Evolutionary conservation across 2,888 invertebrate species (phyloP), one percentile per base, ranked within the genome.

Genomic region (Tetrapedia diversipes): DNA sequence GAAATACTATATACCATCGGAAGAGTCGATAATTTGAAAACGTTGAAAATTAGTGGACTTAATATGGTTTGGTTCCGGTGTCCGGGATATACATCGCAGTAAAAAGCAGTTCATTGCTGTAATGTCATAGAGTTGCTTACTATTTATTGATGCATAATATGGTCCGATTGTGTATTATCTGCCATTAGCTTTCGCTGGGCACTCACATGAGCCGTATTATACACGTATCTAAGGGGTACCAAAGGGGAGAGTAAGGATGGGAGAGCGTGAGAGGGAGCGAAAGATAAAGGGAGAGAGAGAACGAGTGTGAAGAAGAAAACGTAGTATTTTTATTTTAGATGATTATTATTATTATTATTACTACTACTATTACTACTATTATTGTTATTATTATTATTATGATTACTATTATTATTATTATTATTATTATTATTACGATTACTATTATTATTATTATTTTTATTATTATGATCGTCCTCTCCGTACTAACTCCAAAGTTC

Each of bases 171-270:
- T 69, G 80, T 73, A 77, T 64, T 80, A 73, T 59, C 68, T 56
- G 77, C 73, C 77, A 71, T 81, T 81, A 57, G 81, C 81, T 81
- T 81, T 81, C 81, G 81, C 81, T 81, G 81, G 81, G 70, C 65
- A 77, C 60, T 73, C 73, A 78, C 78, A 68, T 59, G 79, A 79
- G 79, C 77, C 77, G 69, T 77, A 71, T 66, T 68, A 68, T 63
- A 78, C 78, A 78, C 75, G 76, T 75, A 75, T 75, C 65, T 49
- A 51, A 51, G 59, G 57, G 57, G 51, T 67, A 59, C n/a, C 11
- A 49, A 53, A 34, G 27, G 59, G 69, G 41, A 39, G 61, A 65
- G 43, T 19, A 49, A 54, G 64, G 41, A 29, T 54, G 32, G 37
- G 59, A 32, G 27, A 32, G 47, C 41, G 39, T 53, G 61, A 51